phyloP scores from a whole-genome alignment of 2,888 invertebrate species.

The Napeogenes sylphis region DNA sequence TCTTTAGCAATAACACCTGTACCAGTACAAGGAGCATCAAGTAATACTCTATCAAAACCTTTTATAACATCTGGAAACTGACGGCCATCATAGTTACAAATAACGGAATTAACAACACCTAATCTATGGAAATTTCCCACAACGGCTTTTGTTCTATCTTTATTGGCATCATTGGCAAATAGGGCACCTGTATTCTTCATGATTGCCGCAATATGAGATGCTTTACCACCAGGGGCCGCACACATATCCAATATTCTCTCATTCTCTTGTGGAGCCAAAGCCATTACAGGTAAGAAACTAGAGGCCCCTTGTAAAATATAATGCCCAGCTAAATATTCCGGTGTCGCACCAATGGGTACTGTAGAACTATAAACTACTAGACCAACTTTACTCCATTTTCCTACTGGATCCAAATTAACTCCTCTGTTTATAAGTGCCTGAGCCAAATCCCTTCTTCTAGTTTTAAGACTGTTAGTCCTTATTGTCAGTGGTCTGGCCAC shows the following conservation, averaged over 20 bases:
- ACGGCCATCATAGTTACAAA: slow-evolving; percentile 93
- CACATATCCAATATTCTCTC: slow-evolving; percentile 98
- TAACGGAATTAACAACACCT: slow-evolving; percentile 95
- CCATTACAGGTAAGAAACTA: slow-evolving; percentile 98
- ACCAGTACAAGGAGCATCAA: slow-evolving; percentile 99
- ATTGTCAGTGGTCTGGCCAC: slow-evolving; percentile 96
- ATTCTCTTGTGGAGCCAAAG: slow-evolving; percentile 96
- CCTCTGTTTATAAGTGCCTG: slow-evolving; percentile 97
- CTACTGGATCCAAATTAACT: slow-evolving; percentile 98
- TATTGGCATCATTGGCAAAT: slow-evolving; percentile 97
- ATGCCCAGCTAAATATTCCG: slow-evolving; percentile 98
- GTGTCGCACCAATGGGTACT: slow-evolving; percentile 98
- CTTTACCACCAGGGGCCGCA: slow-evolving; percentile 99
- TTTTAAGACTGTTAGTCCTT: slow-evolving; percentile 96
- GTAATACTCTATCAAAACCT: slow-evolving; percentile 95
- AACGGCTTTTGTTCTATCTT: slow-evolving; percentile 92
- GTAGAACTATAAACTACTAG: slow-evolving; percentile 96
- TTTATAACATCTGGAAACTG: slow-evolving; percentile 90
- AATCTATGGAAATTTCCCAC: slow-evolving; percentile 97
- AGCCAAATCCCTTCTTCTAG: slow-evolving; percentile 93
- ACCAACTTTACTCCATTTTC: slow-evolving; percentile 99
- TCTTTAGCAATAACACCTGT: slow-evolving; percentile 99
- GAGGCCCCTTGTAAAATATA: slow-evolving; percentile 98
- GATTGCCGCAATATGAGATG: slow-evolving; percentile 96
- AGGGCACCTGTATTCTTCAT: slow-evolving; percentile 99